Evolutionary conservation across 2,797 vertebrate genomes (phyloP), one percentile per base, ranked within the genome.

Genomic region (Pelobates cultripes): DNA sequence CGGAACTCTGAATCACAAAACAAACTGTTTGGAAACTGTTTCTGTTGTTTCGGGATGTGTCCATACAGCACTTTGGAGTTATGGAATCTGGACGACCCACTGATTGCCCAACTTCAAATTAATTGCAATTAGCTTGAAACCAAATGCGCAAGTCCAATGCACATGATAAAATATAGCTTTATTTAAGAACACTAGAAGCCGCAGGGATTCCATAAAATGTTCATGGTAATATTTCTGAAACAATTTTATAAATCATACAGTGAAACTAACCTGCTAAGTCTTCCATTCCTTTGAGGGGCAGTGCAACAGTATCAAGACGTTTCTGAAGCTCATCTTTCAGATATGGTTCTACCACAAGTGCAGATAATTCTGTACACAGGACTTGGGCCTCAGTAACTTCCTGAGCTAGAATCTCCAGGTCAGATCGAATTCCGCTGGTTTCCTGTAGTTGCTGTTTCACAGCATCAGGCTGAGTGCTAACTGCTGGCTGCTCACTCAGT

Each of bases 261-360:
- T 70, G 43, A 5, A 15, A 70, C 61, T 79, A 70, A 99, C 98
- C 98, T 90, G 97, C 97, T 13, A 98, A 93, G 85, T 99, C 97
- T 88, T 98, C 97, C 88, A 99, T 90, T 75, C 91, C 97, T 89
- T 88, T 96, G 82, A 99, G 95, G 1, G 98, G 98, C 10, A 92
- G 89, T 0, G 95, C 93, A 84, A 99, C 96, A 0, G 95, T 95
- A 87, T 97, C 95, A 87, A 99, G 93, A 4, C 97, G 95, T 83
- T 99, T 99, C 83, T 90, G 93, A 53, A 99, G 91, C 91, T 99
- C 98, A n/a, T 99, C 97, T 86, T 95, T 94, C 86, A 99, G 96
- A 87, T 99, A 99, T 2, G 97, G 96, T 78, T 99, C 98, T 2
- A 92, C 96, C 6, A 99, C 96, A 63, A 99, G 96, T 71, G 91